These are phyloP conservation scores for Leiothrix lutea DNA, from an alignment of 2,113 vertebrate genomes.

Conservation along the genomic window DNA sequence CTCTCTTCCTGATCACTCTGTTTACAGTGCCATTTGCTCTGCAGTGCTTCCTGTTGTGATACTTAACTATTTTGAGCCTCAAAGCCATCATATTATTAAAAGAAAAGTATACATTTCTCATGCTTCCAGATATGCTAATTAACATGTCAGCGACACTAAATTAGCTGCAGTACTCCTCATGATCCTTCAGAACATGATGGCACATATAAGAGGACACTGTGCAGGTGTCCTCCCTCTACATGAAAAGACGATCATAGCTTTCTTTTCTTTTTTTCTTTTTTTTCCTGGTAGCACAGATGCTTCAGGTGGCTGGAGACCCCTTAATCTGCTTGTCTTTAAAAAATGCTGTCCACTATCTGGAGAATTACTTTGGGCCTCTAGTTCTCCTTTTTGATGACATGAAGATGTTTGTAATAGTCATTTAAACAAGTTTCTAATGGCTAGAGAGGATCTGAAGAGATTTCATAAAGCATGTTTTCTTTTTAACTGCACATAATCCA, in stretches of 20 bases:
- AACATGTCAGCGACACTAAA: not conserved
- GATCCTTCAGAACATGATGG: not conserved
- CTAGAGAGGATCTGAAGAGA: not conserved
- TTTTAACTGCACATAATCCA: not conserved
- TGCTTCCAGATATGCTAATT: not conserved
- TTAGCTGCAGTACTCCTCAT: not conserved
- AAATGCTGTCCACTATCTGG: not conserved
- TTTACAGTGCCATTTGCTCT: not conserved
- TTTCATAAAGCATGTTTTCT: not conserved
- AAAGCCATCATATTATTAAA: not conserved
- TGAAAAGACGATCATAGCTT: not conserved
- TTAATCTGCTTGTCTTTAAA: not conserved
- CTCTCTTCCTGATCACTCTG: accelerated
- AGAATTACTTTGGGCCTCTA: not conserved
- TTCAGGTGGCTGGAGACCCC: not conserved
- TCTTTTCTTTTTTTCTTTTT: not conserved
- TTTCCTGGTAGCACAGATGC: accelerated
- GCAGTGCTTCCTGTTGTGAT: not conserved
- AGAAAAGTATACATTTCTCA: not conserved
- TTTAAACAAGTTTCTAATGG: not conserved
- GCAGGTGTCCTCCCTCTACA: not conserved
- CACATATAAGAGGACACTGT: not conserved
- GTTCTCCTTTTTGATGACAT: not conserved
- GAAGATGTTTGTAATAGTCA: not conserved
- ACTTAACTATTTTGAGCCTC: not conserved